Conservation (phyloP, 2,888 invertebrate genomes). For the Caenorhabditis doughertyi region DNA sequence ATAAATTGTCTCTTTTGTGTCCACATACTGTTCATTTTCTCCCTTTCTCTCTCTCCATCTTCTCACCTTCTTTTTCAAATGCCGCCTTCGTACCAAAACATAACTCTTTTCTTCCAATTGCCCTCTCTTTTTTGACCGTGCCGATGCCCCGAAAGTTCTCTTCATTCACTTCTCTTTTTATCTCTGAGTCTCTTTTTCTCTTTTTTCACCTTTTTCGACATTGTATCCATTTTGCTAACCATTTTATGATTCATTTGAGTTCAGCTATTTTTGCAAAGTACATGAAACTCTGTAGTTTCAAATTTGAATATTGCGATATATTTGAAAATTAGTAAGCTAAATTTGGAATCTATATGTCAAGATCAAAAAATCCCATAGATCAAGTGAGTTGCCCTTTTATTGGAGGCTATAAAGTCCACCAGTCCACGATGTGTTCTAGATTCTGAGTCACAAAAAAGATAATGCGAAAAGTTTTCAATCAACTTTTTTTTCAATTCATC, state of each 20-base stretch:
- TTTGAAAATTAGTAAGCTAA: no score
- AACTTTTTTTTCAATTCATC: slow-evolving; percentile 3
- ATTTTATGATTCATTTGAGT: no score
- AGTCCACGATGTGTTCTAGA: no score
- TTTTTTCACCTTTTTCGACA: slow-evolving; percentile 5
- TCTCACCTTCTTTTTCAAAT: neutral
- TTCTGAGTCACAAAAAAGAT: no score
- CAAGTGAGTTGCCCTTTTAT: no score
- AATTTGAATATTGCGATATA: no score
- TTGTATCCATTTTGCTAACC: neutral
- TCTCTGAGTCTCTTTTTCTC: slow-evolving; percentile 17
- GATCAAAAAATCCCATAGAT: no score
- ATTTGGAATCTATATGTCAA: no score
- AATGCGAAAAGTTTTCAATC: no score
- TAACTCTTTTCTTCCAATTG: slow-evolving; percentile 34
- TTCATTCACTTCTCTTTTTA: slow-evolving; percentile 4
- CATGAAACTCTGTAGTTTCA: no score
- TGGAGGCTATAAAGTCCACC: no score
- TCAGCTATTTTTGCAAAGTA: no score
- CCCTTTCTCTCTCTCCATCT: neutral
- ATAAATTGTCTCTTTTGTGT: slow-evolving; percentile 26
- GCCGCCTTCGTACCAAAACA: slow-evolving; percentile 32
- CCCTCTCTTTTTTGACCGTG: slow-evolving; percentile 8
- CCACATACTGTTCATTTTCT: slow-evolving; percentile 10
- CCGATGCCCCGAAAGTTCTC: neutral